A percentile compares a stretch with the other conserved stretches of the same genome.
phyloP scores from a whole-genome alignment of 1,140 invertebrate genomes.

The Bombus ignitus region DNA sequence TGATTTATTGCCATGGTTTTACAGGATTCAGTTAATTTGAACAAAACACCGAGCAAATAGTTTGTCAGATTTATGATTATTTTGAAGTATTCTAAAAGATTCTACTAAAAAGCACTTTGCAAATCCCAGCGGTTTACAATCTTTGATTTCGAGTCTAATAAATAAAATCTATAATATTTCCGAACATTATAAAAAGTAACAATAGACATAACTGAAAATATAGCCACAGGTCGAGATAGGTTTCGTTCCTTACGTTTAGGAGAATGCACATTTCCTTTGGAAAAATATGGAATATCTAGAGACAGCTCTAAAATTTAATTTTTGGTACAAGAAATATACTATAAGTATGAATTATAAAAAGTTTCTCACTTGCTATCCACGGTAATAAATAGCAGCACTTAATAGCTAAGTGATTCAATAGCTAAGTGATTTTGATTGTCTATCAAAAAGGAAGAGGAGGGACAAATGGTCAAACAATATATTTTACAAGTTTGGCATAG shows the following conservation, averaged over 20 bases:
- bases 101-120: no score
- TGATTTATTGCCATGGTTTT: constrained; percentile 3
- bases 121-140: neutral
- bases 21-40: neutral
- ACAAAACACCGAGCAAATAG: neutral
- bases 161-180: constrained; percentile 6
- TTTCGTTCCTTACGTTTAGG: constrained; percentile 31
- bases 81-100: neutral
- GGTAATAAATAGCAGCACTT: constrained; percentile 9
- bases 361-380: neutral
- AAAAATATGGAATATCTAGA: no score
- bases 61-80: neutral
- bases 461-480: constrained; percentile 21
- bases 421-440: constrained; percentile 20
- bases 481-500: constrained; percentile 17
- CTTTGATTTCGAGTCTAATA: neutral
- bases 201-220: constrained; percentile 20
- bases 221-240: constrained; percentile 4
- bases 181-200: constrained; percentile 25
- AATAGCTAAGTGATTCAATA: neutral
- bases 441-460: neutral
- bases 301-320: no score
- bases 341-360: neutral
- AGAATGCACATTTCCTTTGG: constrained; percentile 13
- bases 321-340: neutral